These are phyloP conservation scores for Syngnathus floridae DNA, from an alignment of 2,113 vertebrate species.

Conservation along the genomic window DNA sequence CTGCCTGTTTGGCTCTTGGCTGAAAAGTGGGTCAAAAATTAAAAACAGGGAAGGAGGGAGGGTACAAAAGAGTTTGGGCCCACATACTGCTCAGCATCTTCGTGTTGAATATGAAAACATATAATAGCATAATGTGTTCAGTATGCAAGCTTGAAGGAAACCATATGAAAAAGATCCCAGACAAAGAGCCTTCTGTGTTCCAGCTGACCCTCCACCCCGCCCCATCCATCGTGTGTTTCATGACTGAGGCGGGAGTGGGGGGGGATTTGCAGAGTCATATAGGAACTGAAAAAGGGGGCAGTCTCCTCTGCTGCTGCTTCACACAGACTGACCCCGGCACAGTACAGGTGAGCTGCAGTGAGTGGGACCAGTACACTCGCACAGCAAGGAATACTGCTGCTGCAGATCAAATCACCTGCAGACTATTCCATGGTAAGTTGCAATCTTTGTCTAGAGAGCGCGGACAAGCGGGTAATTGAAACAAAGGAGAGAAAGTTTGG, in stretches of 20 bases:
- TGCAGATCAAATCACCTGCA: slow-evolving; percentile 43
- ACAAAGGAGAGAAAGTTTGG: slow-evolving; percentile 49
- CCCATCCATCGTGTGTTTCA: slow-evolving; percentile 59
- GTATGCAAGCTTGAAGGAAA: slow-evolving; percentile 77
- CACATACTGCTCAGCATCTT: slow-evolving; percentile 45
- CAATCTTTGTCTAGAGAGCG: slow-evolving; percentile 47
- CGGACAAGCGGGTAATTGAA: not conserved
- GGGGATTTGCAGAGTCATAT: slow-evolving; percentile 31
- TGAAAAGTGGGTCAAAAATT: slow-evolving; percentile 43
- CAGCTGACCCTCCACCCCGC: slow-evolving; percentile 66
- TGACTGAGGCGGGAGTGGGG: slow-evolving; percentile 18
- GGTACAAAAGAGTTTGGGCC: slow-evolving; percentile 23
- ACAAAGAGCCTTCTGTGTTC: slow-evolving; percentile 77
- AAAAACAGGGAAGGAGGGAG: slow-evolving; percentile 3
- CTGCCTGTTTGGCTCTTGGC: slow-evolving; percentile 28
- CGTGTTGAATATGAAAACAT: slow-evolving; percentile 70
- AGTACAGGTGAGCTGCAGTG: slow-evolving; percentile 64
- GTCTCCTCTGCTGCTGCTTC: slow-evolving; percentile 44
- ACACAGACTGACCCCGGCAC: slow-evolving; percentile 47
- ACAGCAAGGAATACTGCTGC: slow-evolving; percentile 26
- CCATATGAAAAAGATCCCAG: slow-evolving; percentile 73
- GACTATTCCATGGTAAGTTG: slow-evolving; percentile 37
- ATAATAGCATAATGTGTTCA: slow-evolving; percentile 77
- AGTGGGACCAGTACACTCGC: slow-evolving; percentile 16
- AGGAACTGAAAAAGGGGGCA: slow-evolving; percentile 65